Evolutionary conservation across 2,113 vertebrate genomes (phyloP).

Genomic region (Procavia capensis): DNA sequence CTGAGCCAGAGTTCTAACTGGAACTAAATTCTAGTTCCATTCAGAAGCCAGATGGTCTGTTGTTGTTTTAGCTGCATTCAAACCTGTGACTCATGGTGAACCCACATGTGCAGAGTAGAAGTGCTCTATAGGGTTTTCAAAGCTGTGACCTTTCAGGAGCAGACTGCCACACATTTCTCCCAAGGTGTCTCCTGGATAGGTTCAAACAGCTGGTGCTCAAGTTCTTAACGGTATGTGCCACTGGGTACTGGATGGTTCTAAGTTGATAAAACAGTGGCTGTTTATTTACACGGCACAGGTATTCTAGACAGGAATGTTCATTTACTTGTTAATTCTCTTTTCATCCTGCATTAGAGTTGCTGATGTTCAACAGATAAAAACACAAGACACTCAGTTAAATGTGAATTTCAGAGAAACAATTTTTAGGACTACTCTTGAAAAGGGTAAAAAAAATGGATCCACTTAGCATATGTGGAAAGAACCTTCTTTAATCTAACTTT

Average conservation of each 20-base stretch:
- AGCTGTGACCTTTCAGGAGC: not conserved
- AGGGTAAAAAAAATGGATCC: not conserved
- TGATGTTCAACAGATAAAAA: constrained; percentile 37
- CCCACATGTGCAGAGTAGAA: not conserved
- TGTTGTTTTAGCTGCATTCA: not conserved
- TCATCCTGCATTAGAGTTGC: not conserved
- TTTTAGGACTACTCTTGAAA: not conserved
- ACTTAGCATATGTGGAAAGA: not conserved
- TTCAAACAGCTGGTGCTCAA: not conserved
- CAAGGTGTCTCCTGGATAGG: not conserved
- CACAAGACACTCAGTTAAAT: not conserved
- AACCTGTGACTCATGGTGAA: not conserved
- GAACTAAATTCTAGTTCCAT: not conserved
- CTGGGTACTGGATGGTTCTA: not conserved
- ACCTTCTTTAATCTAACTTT: constrained; percentile 20
- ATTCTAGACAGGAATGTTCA: not conserved
- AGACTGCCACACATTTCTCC: not conserved
- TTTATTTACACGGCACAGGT: not conserved
- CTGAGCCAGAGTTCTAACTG: not conserved
- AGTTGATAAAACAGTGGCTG: not conserved
- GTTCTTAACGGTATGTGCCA: not conserved
- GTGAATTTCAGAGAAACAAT: constrained; percentile 51
- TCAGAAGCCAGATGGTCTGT: not conserved
- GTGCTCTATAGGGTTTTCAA: not conserved
- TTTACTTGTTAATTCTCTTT: constrained; percentile 48